phyloP scores from a whole-genome alignment of 1,140 invertebrate genomes.

The Anthonomus grandis region DNA sequence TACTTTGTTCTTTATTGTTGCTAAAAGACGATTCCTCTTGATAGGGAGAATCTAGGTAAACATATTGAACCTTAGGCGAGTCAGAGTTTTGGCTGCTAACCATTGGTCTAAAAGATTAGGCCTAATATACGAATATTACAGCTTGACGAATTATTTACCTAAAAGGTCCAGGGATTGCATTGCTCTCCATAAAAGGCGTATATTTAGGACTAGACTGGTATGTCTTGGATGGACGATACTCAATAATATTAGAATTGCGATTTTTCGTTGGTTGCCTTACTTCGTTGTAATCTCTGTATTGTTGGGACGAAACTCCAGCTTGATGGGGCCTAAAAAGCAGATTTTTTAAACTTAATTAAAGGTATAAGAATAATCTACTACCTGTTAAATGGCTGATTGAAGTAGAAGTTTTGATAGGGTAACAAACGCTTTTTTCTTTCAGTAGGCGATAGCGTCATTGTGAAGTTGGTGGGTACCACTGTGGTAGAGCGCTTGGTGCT shows the following conservation, averaged over 20 bases:
- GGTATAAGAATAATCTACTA: constrained; percentile 4
- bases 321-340: constrained; percentile 17
- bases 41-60: constrained; percentile 6
- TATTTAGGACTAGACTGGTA: constrained; percentile 31
- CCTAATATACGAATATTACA: neutral
- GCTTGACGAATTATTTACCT: constrained; percentile 17
- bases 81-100: constrained; percentile 3
- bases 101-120: constrained; percentile 18
- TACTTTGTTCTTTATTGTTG: constrained; percentile 7
- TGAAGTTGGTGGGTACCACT: neutral
- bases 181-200: constrained; percentile 43
- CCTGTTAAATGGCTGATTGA: constrained; percentile 47
- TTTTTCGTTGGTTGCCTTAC: constrained; percentile 5
- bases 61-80: constrained; percentile 13
- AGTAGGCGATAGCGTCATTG: constrained; percentile 25
- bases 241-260: neutral
- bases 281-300: constrained; percentile 16
- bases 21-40: constrained; percentile 7
- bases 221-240: constrained; percentile 1
- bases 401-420: constrained; percentile 78
- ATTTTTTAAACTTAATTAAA: constrained; percentile 1
- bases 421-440: constrained; percentile 70
- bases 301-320: constrained; percentile 22
- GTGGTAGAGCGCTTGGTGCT: constrained; percentile 2
- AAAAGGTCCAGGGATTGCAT: constrained; percentile 46